phyloP scores from a whole-genome alignment of 2,888 invertebrate genomes.

The Dasypogon diadema region DNA sequence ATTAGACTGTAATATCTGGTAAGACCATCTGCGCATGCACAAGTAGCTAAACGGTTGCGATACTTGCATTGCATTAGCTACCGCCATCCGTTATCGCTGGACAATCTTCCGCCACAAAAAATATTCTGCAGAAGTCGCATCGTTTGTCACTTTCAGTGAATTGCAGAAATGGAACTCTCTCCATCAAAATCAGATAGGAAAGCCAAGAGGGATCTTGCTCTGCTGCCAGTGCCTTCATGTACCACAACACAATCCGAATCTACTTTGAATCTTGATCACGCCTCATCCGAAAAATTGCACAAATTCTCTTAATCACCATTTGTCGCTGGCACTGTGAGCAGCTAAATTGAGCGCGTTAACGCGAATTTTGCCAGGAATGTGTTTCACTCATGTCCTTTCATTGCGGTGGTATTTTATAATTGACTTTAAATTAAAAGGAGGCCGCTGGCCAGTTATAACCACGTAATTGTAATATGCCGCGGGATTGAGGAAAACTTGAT shows the following conservation, averaged over 20 bases:
- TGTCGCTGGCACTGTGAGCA: no score
- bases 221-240: neutral
- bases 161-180: neutral
- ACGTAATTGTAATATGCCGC: neutral
- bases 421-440: neutral
- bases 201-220: neutral
- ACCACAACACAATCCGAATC: neutral
- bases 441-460: neutral
- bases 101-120: neutral
- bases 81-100: neutral
- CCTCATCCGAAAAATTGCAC: neutral
- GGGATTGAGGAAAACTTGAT: neutral
- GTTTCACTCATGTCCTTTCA: neutral
- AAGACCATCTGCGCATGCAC: neutral
- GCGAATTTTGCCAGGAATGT: no score
- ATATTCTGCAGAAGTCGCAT: neutral
- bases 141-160: neutral
- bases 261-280: no score
- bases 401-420: neutral
- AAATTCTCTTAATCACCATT: no score
- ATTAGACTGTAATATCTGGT: no score
- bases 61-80: neutral
- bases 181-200: neutral
- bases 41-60: neutral
- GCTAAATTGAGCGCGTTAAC: no score